phyloP scores from a whole-genome alignment of 2,113 vertebrate genomes.

The Salvator merianae region DNA sequence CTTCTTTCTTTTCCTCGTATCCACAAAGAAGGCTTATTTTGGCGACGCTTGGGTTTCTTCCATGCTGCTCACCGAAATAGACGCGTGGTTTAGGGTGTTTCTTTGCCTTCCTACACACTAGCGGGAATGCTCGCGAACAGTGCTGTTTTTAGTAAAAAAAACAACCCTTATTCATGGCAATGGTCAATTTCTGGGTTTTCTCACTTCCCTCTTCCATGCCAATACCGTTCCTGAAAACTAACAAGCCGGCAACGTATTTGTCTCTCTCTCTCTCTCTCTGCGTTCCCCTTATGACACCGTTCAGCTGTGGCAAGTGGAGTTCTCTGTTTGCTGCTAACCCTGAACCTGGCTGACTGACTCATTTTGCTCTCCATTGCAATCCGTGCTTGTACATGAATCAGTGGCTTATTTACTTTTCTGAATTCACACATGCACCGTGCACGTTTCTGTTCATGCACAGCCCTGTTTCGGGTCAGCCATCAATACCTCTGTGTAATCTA shows the following conservation, averaged over 20 bases:
- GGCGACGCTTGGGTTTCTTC: neutral
- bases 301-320: neutral
- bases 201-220: neutral
- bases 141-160: no score
- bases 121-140: no score
- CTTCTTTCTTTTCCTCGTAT: neutral
- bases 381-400: neutral
- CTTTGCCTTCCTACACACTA: neutral
- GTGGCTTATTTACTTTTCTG: neutral
- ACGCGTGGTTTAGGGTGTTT: neutral
- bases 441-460: neutral
- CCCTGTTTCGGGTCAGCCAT: neutral
- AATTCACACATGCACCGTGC: neutral
- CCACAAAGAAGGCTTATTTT: neutral
- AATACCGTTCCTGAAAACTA: no score
- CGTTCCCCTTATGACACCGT: neutral
- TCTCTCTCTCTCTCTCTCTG: neutral
- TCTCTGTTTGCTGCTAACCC: neutral
- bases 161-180: no score
- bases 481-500: no score
- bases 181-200: neutral
- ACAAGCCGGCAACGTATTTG: neutral
- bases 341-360: neutral
- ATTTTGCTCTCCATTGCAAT: neutral
- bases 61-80: neutral